Conservation (phyloP, 2,888 invertebrate genomes). For the Uropetala carovei region DNA sequence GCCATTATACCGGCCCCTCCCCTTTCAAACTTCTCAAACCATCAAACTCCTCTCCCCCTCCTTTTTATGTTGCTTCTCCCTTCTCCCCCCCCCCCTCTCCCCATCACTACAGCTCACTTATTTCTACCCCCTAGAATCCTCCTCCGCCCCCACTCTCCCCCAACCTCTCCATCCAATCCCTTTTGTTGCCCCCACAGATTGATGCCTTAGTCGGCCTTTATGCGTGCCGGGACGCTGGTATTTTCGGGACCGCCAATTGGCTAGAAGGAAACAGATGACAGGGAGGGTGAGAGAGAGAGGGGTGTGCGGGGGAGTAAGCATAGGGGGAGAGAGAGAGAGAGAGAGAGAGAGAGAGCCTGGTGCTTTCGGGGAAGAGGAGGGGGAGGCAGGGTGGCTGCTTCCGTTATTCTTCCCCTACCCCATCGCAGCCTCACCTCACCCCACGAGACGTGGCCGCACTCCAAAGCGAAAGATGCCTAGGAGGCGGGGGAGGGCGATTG, state of each 20-base stretch:
- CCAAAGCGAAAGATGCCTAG: not conserved
- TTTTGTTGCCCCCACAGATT: conserved; percentile 56
- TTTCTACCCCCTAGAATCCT: not conserved
- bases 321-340: not conserved
- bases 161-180: conserved; percentile 29
- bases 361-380: not conserved
- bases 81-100: not conserved
- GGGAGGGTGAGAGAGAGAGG: not conserved
- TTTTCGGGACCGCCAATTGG: conserved; percentile 48
- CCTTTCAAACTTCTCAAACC: not conserved
- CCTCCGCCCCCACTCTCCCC: not conserved
- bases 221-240: conserved; percentile 57
- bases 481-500: too few species aligned
- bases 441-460: not conserved
- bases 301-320: not conserved
- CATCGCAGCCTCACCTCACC: not conserved
- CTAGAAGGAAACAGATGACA: conserved; percentile 57
- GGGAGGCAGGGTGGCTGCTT: not conserved
- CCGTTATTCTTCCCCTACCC: not conserved
- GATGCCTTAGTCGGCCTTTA: conserved; percentile 47
- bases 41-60: not conserved
- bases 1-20: conserved; percentile 39
- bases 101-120: conserved; percentile 7
- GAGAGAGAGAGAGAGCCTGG: not conserved
- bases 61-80: not conserved